These are phyloP conservation scores for Etheostoma spectabile DNA, from an alignment of 2,113 vertebrate species.

Conservation along the genomic window DNA sequence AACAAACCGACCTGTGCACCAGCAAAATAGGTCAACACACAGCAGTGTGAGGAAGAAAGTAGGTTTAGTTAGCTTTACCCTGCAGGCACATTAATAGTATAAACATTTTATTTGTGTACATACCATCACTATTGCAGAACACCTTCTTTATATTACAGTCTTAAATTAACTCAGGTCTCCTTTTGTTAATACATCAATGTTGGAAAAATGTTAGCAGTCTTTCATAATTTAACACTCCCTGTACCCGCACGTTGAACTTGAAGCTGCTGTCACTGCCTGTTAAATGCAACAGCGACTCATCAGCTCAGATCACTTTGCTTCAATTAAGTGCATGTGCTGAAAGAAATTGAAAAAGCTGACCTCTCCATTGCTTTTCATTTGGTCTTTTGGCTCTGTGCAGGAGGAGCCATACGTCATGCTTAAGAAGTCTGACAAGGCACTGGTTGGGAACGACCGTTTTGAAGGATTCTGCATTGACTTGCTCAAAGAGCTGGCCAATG, in stretches of 20 bases:
- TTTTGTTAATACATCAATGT: slow-evolving; percentile 21
- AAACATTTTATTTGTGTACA: slow-evolving; percentile 10
- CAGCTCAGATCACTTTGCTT: slow-evolving; percentile 76
- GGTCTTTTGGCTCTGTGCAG: slow-evolving; percentile 82
- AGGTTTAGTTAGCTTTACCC: slow-evolving; percentile 23
- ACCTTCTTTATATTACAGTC: slow-evolving; percentile 4
- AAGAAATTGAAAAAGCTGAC: slow-evolving; percentile 79
- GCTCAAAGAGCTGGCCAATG: slow-evolving; percentile 92
- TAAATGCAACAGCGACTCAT: slow-evolving; percentile 75
- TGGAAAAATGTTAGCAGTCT: slow-evolving; percentile 34
- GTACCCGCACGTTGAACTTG: slow-evolving; percentile 38
- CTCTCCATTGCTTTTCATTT: slow-evolving; percentile 78
- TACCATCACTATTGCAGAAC: not conserved
- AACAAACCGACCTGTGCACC: slow-evolving; percentile 58
- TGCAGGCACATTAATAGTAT: slow-evolving; percentile 5
- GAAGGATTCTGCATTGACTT: slow-evolving; percentile 99
- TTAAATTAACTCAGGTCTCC: slow-evolving; percentile 11
- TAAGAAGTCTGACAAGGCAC: slow-evolving; percentile 94
- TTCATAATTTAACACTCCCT: slow-evolving; percentile 61
- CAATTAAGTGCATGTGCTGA: slow-evolving; percentile 75
- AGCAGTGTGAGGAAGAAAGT: slow-evolving; percentile 28
- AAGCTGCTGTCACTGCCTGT: slow-evolving; percentile 75
- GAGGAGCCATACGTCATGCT: slow-evolving; percentile 99
- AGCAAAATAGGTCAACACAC: slow-evolving; percentile 58
- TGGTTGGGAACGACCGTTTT: slow-evolving; percentile 95